Conservation (phyloP, 2,797 vertebrate genomes). For the Coccyzus lansbergi region DNA sequence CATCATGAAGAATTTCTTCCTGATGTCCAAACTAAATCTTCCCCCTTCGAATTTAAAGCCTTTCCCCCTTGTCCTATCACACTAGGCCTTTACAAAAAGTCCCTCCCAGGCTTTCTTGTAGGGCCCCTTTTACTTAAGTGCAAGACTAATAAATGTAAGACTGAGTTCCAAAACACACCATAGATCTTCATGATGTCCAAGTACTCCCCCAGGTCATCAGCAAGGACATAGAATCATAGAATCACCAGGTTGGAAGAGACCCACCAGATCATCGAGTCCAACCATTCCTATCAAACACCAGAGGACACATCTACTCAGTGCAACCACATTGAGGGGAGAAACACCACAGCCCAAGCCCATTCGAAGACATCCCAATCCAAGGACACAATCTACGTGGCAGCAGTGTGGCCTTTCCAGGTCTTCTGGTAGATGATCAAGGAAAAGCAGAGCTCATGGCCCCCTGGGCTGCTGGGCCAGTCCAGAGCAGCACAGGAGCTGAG, state of each 20-base stretch:
- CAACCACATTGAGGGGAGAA: not conserved
- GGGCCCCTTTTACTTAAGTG: no score
- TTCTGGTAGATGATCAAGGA: not conserved
- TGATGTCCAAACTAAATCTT: no score
- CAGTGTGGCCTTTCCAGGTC: not conserved
- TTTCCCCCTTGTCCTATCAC: no score
- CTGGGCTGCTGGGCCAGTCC: not conserved
- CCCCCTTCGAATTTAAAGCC: no score
- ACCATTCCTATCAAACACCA: no score
- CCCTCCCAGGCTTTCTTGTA: no score
- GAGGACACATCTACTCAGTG: fast-evolving
- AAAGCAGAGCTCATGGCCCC: not conserved
- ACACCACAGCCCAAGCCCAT: fast-evolving
- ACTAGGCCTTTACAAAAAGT: no score
- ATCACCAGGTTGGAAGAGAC: no score
- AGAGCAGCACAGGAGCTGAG: not conserved
- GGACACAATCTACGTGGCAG: not conserved
- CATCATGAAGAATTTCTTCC: no score
- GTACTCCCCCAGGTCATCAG: not conserved
- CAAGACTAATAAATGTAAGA: not conserved
- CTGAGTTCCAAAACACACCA: not conserved
- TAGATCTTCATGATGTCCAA: no score
- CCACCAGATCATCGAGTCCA: no score
- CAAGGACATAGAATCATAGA: no score
- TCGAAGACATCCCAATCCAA: not conserved